These are phyloP conservation scores for honey bee (Apis mellifera) DNA, from an alignment of 1,140 invertebrate genomes.

Conservation along the genomic window DNA sequence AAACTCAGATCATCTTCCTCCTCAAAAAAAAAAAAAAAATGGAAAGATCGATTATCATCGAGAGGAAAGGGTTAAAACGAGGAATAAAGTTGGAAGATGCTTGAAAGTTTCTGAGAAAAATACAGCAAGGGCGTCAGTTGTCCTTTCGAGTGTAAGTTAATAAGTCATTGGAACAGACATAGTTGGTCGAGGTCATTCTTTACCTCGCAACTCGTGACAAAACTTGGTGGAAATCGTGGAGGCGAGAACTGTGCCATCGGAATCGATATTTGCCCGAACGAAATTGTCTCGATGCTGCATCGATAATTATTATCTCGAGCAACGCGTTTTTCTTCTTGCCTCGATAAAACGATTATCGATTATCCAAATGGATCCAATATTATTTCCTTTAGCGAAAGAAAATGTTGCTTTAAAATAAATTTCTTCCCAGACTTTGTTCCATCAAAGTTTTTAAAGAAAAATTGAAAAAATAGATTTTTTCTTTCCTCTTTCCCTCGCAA, in stretches of 20 bases:
- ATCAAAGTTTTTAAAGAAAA: too few species aligned
- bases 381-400: too few species aligned
- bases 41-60: neutral
- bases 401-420: too few species aligned
- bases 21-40: neutral
- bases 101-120: constrained; percentile 3
- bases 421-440: too few species aligned
- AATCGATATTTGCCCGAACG: constrained; percentile 14
- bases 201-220: constrained; percentile 1
- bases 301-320: neutral
- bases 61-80: too few species aligned
- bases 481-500: too few species aligned
- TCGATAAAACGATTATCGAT: too few species aligned
- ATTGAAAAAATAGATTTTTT: too few species aligned
- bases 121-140: neutral
- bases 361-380: too few species aligned
- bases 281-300: constrained; percentile 8
- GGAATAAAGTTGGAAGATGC: neutral
- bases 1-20: too few species aligned
- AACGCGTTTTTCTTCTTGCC: too few species aligned
- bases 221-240: constrained; percentile 13
- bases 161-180: constrained; percentile 59
- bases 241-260: constrained; percentile 51
- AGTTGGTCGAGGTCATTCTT: constrained; percentile 37
- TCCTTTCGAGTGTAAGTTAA: constrained; percentile 56